Conservation (phyloP, 2,888 invertebrate species). For the Maniola hyperantus region DNA sequence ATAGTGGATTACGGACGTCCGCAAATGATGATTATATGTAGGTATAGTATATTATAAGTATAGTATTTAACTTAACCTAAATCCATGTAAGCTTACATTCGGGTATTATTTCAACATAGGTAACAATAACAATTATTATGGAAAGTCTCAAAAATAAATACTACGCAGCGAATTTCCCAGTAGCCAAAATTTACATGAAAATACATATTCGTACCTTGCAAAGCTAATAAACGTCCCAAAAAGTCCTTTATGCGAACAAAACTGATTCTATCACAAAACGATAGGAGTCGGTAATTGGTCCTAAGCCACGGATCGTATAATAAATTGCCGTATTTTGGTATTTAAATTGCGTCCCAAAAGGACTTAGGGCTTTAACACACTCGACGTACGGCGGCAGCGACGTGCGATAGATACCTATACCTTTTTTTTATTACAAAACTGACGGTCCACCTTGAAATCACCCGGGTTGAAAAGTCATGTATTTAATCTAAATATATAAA, state of each 20-base stretch:
- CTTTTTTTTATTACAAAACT: no score
- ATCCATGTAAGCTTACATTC: no score
- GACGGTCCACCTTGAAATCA: no score
- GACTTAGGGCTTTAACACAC: slow-evolving; percentile 14
- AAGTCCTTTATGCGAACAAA: slow-evolving; percentile 13
- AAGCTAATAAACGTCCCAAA: slow-evolving; percentile 13
- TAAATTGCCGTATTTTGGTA: slow-evolving; percentile 43
- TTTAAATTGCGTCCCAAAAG: slow-evolving; percentile 39
- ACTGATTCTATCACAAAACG: slow-evolving; percentile 17
- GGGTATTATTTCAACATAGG: not conserved
- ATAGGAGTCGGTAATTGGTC: slow-evolving; percentile 38
- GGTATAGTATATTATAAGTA: no score
- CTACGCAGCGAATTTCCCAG: not conserved
- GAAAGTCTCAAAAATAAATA: not conserved
- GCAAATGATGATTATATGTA: no score
- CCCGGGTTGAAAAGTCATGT: no score
- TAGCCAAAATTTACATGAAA: not conserved
- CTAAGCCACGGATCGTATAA: slow-evolving; percentile 37
- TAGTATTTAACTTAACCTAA: no score
- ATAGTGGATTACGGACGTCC: no score
- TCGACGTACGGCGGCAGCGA: not conserved
- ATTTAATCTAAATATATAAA: no score
- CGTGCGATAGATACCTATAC: no score
- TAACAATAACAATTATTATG: not conserved
- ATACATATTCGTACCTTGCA: slow-evolving; percentile 4